phyloP scores from a whole-genome alignment of 2,113 vertebrate species.

The Hippocampus mohnikei region DNA sequence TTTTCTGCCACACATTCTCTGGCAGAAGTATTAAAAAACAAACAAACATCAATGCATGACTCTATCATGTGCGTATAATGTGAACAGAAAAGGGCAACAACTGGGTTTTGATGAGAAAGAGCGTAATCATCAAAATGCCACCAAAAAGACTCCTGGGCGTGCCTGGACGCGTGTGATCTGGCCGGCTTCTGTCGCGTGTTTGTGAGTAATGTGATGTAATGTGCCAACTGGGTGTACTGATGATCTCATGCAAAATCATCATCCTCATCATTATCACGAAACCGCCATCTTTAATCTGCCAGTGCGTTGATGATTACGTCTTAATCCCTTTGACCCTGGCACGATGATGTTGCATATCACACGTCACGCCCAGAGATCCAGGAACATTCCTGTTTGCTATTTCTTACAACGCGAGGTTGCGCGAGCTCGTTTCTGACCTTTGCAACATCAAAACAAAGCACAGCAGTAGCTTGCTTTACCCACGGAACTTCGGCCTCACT shows the following conservation, averaged over 20 bases:
- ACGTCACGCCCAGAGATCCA: constrained; percentile 39
- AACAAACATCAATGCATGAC: neutral
- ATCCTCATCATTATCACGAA: constrained; percentile 39
- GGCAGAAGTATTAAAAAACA: neutral
- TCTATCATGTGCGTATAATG: neutral
- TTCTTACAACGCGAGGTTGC: neutral
- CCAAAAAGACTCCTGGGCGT: neutral
- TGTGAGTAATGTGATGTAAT: constrained; percentile 54
- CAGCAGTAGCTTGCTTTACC: constrained; percentile 25
- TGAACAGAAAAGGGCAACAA: neutral
- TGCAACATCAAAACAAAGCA: constrained; percentile 1
- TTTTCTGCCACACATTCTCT: neutral
- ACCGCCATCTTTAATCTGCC: constrained; percentile 47
- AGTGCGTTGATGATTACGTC: constrained; percentile 44
- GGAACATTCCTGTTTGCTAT: neutral
- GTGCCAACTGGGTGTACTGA: constrained; percentile 21
- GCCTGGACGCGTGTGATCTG: constrained; percentile 15
- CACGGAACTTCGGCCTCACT: constrained; percentile 10
- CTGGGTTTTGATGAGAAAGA: neutral
- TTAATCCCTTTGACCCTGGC: constrained; percentile 38
- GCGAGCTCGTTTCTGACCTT: neutral
- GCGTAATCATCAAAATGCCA: constrained; percentile 15
- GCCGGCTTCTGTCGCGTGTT: constrained; percentile 37
- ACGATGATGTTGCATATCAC: constrained; percentile 14
- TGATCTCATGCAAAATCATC: constrained; percentile 34